Base-by-base conservation (phyloP, 1,140 invertebrate species). In the Sitophilus oryzae region DNA sequence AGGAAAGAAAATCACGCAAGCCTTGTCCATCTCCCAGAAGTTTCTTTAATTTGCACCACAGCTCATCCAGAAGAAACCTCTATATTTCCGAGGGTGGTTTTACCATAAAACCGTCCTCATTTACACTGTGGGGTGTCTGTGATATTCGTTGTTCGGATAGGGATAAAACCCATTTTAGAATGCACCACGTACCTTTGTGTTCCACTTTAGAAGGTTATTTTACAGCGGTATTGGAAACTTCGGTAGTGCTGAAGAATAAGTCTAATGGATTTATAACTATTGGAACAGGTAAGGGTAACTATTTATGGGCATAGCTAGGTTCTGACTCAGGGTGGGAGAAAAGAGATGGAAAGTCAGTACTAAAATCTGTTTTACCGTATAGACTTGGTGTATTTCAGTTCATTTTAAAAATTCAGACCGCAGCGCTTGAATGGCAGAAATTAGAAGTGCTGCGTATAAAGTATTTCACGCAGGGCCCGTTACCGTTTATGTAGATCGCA, bases 221-320 rank as follows among this genome's bases (percentile, higher is more conserved):
- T n/a, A 62, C 67, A 16, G 30, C 73, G 4, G 59, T 55, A 15
- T 42, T 74, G 0, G 40, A 40, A 1, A 66, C 66, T 34, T 58
- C 50, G 4, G 55, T 74, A 0, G 40, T 69, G 11, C 48, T 75
- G 16, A 58, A 51, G 0, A 52, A 65, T 4, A 54, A 23, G 14
- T 63, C 67, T 42, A 49, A 61, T 3, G 75, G 73, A 11, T 76
- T 75, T 60, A 42, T 76, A 2, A 73, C 66, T n/a, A 58, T 71
- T 37, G 72, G 70, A 18, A 43, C 42, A 16, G 60, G 52, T 54
- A 52, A 51, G 15, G 15, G 36, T 15, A 36, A n/a, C 30, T 10
- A n/a, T n/a, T n/a, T n/a, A n/a, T n/a, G n/a, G n/a, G n/a, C n/a
- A n/a, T n/a, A n/a, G n/a, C n/a, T n/a, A n/a, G n/a, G n/a, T n/a